Conservation (phyloP, 2,888 invertebrate genomes). For the Coecobrya sp. region DNA sequence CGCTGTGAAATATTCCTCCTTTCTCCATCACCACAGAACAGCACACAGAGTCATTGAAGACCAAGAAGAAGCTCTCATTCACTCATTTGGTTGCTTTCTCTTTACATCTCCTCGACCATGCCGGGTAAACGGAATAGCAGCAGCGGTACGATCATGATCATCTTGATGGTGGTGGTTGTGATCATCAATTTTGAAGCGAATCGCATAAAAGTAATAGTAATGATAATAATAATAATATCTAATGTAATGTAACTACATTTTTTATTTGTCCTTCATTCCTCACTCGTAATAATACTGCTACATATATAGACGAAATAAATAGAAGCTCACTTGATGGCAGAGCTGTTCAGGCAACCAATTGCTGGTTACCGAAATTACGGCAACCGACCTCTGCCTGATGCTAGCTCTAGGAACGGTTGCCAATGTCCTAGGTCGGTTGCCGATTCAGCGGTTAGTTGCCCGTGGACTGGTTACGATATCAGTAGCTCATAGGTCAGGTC, state of each 20-base stretch:
- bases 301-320: too few relatives aligned
- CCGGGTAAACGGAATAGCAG: neutral
- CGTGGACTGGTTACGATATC: too few relatives aligned
- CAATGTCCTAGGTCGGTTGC: too few relatives aligned
- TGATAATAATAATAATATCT: slow-evolving; percentile 36
- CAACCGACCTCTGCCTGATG: too few relatives aligned
- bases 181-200: slow-evolving; percentile 21
- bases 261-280: slow-evolving; percentile 38
- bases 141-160: neutral
- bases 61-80: neutral
- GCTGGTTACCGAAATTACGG: too few relatives aligned
- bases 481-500: too few relatives aligned
- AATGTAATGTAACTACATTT: slow-evolving; percentile 40
- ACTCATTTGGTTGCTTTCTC: slow-evolving; percentile 1
- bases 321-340: too few relatives aligned
- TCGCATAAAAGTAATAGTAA: slow-evolving; percentile 5
- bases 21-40: neutral
- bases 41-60: neutral
- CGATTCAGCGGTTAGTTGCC: too few relatives aligned
- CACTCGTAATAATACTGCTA: neutral
- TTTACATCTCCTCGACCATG: neutral
- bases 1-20: neutral
- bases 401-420: too few relatives aligned
- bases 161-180: neutral
- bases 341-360: too few relatives aligned